Evolutionary conservation across 2,113 vertebrate species (phyloP).

Genomic region (Muscicapa adusta): DNA sequence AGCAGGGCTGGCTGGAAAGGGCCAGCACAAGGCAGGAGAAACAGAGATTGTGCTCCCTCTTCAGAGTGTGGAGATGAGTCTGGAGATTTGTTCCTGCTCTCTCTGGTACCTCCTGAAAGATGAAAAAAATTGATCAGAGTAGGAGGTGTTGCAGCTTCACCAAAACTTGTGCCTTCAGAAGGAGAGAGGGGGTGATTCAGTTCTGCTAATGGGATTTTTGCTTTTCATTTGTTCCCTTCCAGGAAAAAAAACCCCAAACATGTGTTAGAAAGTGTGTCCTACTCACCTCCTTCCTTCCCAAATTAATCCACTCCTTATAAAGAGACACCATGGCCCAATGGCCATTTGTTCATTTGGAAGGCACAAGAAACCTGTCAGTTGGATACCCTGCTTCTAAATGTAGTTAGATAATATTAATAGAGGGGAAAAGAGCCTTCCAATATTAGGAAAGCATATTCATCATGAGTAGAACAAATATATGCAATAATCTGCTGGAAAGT

Average conservation of each 20-base stretch:
- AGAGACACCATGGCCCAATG: accelerated
- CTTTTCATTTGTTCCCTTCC: not conserved
- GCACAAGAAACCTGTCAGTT: not conserved
- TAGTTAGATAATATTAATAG: not conserved
- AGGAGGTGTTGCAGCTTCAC: not conserved
- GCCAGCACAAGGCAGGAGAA: not conserved
- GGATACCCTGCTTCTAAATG: not conserved
- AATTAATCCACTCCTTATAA: not conserved
- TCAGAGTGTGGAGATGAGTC: no score
- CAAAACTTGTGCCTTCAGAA: not conserved
- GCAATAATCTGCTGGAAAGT: not conserved
- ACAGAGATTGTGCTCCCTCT: not conserved
- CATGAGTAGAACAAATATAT: not conserved
- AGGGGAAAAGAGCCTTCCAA: not conserved
- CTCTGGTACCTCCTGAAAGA: not conserved
- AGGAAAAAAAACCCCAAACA: accelerated
- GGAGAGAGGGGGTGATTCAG: not conserved
- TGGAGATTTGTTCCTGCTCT: not conserved
- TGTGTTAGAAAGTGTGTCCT: not conserved
- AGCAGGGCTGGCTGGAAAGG: no score
- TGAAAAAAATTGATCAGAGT: no score
- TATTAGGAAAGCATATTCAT: not conserved
- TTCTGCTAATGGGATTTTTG: not conserved
- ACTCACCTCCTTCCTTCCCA: not conserved
- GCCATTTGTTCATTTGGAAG: not conserved